Evolutionary conservation across 2,797 vertebrate genomes (phyloP).

Genomic region (Alcedo quadribrachys): DNA sequence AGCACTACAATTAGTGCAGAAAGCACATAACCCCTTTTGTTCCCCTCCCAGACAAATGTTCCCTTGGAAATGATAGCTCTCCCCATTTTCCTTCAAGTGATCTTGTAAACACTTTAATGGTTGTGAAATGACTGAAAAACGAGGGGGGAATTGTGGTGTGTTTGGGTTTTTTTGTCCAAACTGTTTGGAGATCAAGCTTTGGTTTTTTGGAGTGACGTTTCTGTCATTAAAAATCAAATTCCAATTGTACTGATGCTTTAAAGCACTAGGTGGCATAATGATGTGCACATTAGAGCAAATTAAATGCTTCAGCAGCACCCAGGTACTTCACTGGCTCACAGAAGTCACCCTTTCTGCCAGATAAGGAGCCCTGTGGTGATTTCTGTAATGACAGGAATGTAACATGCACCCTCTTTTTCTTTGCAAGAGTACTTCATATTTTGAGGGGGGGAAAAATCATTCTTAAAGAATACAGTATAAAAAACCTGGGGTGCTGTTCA

Average conservation of each 20-base stretch:
- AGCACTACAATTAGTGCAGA: background rate
- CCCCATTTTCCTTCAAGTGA: background rate
- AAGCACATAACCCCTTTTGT: background rate
- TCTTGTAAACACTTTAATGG: background rate
- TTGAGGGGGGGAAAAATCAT: background rate
- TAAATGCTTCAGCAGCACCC: background rate
- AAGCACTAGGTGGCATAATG: conserved; percentile 51
- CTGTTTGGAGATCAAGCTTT: background rate
- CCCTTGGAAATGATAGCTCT: background rate
- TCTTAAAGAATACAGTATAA: background rate
- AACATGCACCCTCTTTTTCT: background rate
- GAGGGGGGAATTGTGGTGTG: fast-evolving
- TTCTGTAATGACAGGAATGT: background rate
- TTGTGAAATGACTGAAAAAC: background rate
- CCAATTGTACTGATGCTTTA: conserved; percentile 13
- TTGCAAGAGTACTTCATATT: background rate
- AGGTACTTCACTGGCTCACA: background rate
- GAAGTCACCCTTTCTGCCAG: background rate
- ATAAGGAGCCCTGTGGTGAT: background rate
- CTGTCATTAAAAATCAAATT: background rate
- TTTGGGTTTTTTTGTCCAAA: background rate
- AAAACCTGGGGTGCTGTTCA: background rate
- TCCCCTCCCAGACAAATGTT: background rate
- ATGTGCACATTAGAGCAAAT: conserved; percentile 16
- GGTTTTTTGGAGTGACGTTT: background rate